These are phyloP conservation scores for Lepus europaeus DNA, from an alignment of 2,113 vertebrate genomes.

Conservation along the genomic window DNA sequence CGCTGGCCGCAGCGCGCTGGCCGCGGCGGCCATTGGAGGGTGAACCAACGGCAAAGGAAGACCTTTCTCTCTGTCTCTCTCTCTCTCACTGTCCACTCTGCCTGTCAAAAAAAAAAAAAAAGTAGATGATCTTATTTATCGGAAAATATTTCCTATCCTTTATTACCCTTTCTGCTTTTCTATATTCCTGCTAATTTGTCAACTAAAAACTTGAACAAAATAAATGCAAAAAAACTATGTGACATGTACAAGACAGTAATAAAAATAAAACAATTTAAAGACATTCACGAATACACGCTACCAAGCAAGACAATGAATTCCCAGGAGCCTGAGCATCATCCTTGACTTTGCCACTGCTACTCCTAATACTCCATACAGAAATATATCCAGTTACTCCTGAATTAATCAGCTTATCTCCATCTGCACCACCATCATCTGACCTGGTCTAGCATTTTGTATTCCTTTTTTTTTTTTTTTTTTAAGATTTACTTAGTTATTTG, in stretches of 20 bases:
- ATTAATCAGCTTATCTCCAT: not conserved
- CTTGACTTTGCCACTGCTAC: not conserved
- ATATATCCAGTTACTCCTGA: not conserved
- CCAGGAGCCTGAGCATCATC: not conserved
- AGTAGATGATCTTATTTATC: not conserved
- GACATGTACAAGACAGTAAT: not conserved
- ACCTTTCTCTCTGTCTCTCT: no score
- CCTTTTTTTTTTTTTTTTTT: no score
- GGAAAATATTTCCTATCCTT: not conserved
- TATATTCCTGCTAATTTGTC: not conserved
- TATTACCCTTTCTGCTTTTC: not conserved
- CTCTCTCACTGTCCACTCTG: no score
- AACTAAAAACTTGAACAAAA: slow-evolving; percentile 16
- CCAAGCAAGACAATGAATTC: not conserved
- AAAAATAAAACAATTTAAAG: not conserved
- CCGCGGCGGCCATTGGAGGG: no score
- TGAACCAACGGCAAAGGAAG: no score
- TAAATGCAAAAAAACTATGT: not conserved
- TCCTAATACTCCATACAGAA: not conserved
- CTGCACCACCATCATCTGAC: not conserved
- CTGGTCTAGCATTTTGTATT: not conserved
- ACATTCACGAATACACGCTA: rapidly evolving
- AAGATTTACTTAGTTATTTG: no score
- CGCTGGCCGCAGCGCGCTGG: no score
- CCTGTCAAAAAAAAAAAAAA: not conserved